Base-by-base conservation (phyloP, 2,797 vertebrate species). In the Dipus sagitta region DNA sequence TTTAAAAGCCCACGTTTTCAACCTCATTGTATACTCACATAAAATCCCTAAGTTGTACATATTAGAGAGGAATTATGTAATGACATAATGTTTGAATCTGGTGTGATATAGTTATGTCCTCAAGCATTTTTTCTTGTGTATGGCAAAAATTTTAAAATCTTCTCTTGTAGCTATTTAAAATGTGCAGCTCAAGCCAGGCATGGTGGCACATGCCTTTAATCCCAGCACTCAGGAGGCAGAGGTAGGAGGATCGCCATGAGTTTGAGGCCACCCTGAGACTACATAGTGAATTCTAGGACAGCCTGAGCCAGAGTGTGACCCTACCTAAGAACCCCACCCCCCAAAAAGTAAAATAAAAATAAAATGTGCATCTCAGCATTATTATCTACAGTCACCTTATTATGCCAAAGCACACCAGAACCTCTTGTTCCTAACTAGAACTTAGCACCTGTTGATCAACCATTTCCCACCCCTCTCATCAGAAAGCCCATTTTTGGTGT, bases 401-500 rank as follows among this genome's bases (percentile, higher is more conserved):
- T 54, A 28, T 74, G 15, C 1, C 24, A 64, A 13, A 83, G 32
- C 13, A 3, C 28, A 54, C 9, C 32, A 58, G 47, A 34, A 0
- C n/a, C 34, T 47, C 12, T 26, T 24, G 20, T 17, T 32, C 42
- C 64, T 38, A 78, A 60, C 32, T 17, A 6, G 32, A 30, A 34
- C 18, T 78, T 54, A 88, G 60, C 47, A 47, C 30, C 21, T 24
- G 38, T 34, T n/a, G 5, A 71, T 71, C 18, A 71, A 21, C 32
- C 15, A n/a, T 28, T 38, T 30, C 20, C 42, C n/a, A 15, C 30
- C n/a, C 60, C 2, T 13, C 30, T 62, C 11, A 64, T 26, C 21
- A 42, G n/a, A 42, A 76, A 90, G 34, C 75, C 24, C 64, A 17
- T 90, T 88, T 96, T 75, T 76, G 30, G 93, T 42, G 89, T 65